phyloP scores from a whole-genome alignment of 2,797 vertebrate species.

The Sebastes nivosus region DNA sequence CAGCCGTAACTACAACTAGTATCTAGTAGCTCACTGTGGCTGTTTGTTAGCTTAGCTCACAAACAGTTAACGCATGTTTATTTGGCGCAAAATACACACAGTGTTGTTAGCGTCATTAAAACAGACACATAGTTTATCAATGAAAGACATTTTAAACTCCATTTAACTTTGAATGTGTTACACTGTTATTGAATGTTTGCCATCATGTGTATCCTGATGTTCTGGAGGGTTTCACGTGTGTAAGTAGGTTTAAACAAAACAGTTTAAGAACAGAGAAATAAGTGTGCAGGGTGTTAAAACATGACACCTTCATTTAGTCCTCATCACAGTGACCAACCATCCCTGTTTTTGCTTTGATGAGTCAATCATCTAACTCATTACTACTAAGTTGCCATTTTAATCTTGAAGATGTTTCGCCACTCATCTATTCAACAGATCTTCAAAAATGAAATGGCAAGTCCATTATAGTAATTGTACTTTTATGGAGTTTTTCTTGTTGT shows the following conservation, averaged over 20 bases:
- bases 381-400: background rate
- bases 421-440: background rate
- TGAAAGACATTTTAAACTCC: background rate
- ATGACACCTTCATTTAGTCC: background rate
- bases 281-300: no score
- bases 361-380: background rate
- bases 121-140: background rate
- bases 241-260: background rate
- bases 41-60: background rate
- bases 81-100: background rate
- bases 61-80: background rate
- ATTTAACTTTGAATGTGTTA: no score
- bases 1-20: background rate
- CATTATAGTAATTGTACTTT: background rate
- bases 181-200: background rate
- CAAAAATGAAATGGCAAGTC: background rate
- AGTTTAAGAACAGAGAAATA: background rate
- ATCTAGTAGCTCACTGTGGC: background rate
- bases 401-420: background rate
- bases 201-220: no score
- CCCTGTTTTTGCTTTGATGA: background rate
- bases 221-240: no score
- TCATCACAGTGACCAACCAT: no score
- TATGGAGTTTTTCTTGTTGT: background rate
- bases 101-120: background rate